Evolutionary conservation across 2,113 vertebrate genomes (phyloP).

Genomic region (Stercorarius parasiticus): DNA sequence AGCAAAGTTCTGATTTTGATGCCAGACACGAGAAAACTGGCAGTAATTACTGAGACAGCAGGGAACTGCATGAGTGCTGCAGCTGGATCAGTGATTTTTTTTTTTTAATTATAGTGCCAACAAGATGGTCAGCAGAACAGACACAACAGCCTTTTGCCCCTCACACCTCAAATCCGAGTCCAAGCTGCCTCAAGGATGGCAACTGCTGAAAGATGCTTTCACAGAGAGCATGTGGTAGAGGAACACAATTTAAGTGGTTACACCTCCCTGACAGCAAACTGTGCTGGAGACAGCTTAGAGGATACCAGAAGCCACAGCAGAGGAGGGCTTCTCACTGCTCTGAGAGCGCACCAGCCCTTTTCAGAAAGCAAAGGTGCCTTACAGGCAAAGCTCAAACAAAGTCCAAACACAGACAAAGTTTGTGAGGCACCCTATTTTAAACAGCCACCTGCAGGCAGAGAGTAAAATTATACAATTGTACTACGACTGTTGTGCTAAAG

Average conservation of each 20-base stretch:
- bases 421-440: not conserved
- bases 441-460: too few relatives aligned
- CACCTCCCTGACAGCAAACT: not conserved
- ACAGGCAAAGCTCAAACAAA: not conserved
- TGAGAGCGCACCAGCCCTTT: accelerated
- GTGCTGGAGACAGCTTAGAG: not conserved
- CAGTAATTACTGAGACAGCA: not conserved
- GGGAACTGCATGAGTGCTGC: not conserved
- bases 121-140: too few relatives aligned
- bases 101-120: not conserved
- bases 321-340: not conserved
- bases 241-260: accelerated
- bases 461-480: not conserved
- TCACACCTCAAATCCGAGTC: not conserved
- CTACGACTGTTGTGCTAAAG: accelerated
- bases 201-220: too few relatives aligned
- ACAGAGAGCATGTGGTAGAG: accelerated
- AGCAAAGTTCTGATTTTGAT: not conserved
- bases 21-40: not conserved
- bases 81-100: accelerated
- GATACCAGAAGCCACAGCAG: too few relatives aligned
- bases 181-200: too few relatives aligned
- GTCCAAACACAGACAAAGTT: too few relatives aligned
- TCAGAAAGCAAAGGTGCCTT: too few relatives aligned
- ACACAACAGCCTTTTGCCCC: not conserved